Evolutionary conservation across 2,888 invertebrate genomes (phyloP), one percentile per base, ranked within the genome.

Genomic region (Rutpela maculata): DNA sequence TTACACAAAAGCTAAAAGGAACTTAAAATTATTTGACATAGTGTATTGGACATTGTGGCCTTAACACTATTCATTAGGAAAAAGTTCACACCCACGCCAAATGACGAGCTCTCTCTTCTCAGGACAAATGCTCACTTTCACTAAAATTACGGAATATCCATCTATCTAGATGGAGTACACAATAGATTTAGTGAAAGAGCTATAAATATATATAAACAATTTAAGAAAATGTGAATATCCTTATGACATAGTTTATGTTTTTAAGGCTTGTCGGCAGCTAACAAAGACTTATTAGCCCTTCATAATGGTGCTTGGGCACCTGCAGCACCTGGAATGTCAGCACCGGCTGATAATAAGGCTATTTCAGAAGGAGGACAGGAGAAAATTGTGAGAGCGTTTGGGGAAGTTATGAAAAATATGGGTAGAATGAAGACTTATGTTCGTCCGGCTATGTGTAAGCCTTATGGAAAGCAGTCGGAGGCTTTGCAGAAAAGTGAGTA

Each of bases 391-490:
- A 92, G 96, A 78, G 95, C 96, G 18, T 96, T 96, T 90, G 94
- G 95, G 0, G 96, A 96, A 90, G 93, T 96, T 65, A 96, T 96
- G 93, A 95, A 96, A 86, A 96, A 96, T 90, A 94, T 96, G 94
- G 94, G 95, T 84, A 93, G 96, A 86, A 96, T 96, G 95, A 95
- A 96, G 88, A 95, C 95, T 67, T 96, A 96, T 87, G 96, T 96
- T 84, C 92, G 96, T 75, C 96, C 96, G 79, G 94, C 96, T 77
- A 96, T 96, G 96, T 96, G 96, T 89, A 96, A 96, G 90, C 96
- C 96, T 22, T 96, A 96, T 89, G 96, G 96, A 82, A 96, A 96
- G 89, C 96, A 96, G 90, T 96, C 96, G 80, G 96, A 96, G 91
- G 95, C 96, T 87, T 91, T 96, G 85, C 96, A 96, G 90, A 96